A percentile compares a stretch with the other conserved stretches of the same genome.
Evolutionary conservation across 2,888 invertebrate species (phyloP).

Genomic region (Drosophila algonquin): DNA sequence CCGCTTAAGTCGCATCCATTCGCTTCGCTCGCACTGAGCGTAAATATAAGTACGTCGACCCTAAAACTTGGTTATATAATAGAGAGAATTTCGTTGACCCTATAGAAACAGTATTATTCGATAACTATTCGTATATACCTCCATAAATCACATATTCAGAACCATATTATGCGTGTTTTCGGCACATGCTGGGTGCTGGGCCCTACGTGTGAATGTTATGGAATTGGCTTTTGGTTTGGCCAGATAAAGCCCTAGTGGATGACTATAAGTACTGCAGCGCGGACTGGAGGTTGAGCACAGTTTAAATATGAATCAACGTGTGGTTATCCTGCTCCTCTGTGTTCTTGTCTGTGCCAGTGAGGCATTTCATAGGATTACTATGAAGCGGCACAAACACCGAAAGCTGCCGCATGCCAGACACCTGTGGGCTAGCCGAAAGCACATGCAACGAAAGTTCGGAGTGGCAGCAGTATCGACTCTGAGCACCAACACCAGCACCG

Average conservation of each 20-base stretch:
- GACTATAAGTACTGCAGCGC: slow-evolving; percentile 16
- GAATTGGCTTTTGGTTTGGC: too few species aligned
- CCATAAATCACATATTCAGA: slow-evolving; percentile 27
- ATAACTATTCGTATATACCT: background rate
- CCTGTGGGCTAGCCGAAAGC: background rate
- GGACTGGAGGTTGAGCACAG: background rate
- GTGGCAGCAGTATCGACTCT: background rate
- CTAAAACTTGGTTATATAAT: too few species aligned
- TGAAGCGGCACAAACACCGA: slow-evolving; percentile 10
- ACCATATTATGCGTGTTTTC: background rate
- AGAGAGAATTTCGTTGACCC: too few species aligned
- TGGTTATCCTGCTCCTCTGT: slow-evolving; percentile 17
- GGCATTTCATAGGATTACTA: slow-evolving; percentile 19
- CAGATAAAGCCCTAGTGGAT: slow-evolving; percentile 10
- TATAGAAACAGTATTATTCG: background rate
- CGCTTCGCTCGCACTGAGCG: too few species aligned
- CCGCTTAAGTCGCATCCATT: too few species aligned
- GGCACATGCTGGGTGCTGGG: background rate
- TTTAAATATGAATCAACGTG: slow-evolving; percentile 24
- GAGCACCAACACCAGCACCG: background rate
- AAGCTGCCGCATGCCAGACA: slow-evolving; percentile 12
- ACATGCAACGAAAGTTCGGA: slow-evolving; percentile 19
- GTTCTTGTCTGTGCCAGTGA: background rate
- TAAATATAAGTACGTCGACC: too few species aligned
- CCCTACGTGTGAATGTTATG: slow-evolving; percentile 29